Evolutionary conservation across 2,113 vertebrate species (phyloP).

Genomic region (Agelaius phoeniceus): DNA sequence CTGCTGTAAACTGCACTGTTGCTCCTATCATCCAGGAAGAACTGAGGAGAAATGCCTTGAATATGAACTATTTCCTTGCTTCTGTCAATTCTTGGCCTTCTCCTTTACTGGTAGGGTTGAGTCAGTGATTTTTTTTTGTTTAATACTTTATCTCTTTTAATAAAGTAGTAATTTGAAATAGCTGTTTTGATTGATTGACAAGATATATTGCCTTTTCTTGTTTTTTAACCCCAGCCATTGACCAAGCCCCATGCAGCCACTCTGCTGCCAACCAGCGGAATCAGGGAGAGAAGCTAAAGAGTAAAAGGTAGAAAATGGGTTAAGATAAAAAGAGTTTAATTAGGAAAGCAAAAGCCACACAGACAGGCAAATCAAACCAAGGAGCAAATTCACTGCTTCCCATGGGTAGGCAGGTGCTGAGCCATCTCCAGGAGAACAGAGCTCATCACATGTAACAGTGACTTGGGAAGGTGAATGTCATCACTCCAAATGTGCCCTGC

Average conservation of each 20-base stretch:
- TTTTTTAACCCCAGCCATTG: background rate
- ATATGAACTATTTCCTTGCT: background rate
- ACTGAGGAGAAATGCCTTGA: background rate
- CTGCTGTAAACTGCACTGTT: background rate
- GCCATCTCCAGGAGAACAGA: background rate
- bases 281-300: background rate
- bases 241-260: accelerated
- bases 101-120: background rate
- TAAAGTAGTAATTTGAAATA: background rate
- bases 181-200: background rate
- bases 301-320: background rate
- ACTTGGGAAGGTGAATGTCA: background rate
- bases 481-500: background rate
- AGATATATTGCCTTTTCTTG: background rate
- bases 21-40: background rate
- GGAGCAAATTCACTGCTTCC: background rate
- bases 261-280: background rate
- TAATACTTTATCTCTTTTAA: too few species aligned
- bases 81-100: background rate
- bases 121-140: background rate
- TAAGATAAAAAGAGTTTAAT: background rate
- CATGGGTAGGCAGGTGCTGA: background rate
- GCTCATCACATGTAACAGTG: accelerated
- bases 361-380: background rate
- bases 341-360: background rate